These are phyloP conservation scores for Scarus forsteni DNA, from an alignment of 2,797 vertebrate species.

Conservation along the genomic window DNA sequence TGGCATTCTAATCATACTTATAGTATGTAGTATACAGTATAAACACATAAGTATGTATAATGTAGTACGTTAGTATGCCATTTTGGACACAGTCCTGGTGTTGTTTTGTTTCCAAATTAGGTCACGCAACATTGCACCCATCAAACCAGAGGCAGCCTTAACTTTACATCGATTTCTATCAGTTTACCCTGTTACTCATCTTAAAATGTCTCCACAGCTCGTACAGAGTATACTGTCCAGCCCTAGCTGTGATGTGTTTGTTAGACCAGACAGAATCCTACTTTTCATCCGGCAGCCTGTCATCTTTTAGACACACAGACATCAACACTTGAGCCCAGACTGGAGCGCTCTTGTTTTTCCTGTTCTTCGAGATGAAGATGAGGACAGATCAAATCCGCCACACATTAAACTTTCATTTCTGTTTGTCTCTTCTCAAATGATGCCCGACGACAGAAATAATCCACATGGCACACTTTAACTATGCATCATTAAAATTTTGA, in stretches of 20 bases:
- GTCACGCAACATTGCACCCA: too few species aligned
- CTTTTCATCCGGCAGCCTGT: slow-evolving; percentile 35
- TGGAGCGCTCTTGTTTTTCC: slow-evolving; percentile 19
- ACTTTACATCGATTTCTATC: too few species aligned
- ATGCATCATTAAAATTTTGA: slow-evolving; percentile 77
- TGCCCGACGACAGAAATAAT: slow-evolving; percentile 61
- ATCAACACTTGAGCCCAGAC: slow-evolving; percentile 31
- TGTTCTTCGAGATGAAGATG: slow-evolving; percentile 16
- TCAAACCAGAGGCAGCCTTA: too few species aligned
- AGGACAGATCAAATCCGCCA: slow-evolving; percentile 67
- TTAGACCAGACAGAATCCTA: slow-evolving; percentile 20
- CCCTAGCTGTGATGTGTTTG: not conserved
- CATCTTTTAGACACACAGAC: slow-evolving; percentile 18
- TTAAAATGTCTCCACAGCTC: not conserved
- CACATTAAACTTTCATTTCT: slow-evolving; percentile 83
- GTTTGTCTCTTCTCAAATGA: slow-evolving; percentile 63
- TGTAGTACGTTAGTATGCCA: too few species aligned
- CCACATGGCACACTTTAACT: slow-evolving; percentile 63
- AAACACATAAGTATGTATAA: too few species aligned
- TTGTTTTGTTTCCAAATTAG: too few species aligned
- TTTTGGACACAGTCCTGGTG: too few species aligned
- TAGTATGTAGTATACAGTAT: too few species aligned
- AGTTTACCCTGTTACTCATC: not conserved
- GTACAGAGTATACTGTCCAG: too few species aligned
- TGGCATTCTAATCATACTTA: too few species aligned